Conservation (phyloP, 2,888 invertebrate genomes). For the Drosophila atripex region DNA sequence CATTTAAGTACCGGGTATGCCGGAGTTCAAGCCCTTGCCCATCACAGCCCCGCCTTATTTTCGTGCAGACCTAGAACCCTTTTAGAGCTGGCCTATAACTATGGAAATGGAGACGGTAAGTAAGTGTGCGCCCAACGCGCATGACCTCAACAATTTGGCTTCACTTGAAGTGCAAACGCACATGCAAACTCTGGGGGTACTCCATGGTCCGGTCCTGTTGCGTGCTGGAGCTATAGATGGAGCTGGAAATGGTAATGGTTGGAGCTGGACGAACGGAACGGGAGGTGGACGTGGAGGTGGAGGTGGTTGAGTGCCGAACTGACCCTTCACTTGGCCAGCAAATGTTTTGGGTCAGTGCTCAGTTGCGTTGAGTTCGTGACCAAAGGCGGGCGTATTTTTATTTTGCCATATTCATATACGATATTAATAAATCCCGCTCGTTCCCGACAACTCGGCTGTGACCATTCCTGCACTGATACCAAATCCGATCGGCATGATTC, state of each 20-base stretch:
- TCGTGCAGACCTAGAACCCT: conserved; percentile 50
- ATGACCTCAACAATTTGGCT: conserved; percentile 78
- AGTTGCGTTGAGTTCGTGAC: conserved; percentile 78
- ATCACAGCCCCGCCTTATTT: not conserved
- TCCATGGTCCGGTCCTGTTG: conserved; percentile 69
- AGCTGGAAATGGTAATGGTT: conserved; percentile 45
- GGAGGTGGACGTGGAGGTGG: conserved; percentile 1
- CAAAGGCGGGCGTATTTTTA: conserved; percentile 68
- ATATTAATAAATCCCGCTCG: conserved; percentile 40
- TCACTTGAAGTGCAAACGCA: conserved; percentile 71
- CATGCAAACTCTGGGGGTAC: conserved; percentile 37
- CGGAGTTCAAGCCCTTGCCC: not conserved
- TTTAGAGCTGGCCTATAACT: conserved; percentile 53
- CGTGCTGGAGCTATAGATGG: conserved; percentile 50
- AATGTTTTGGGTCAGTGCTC: conserved; percentile 68
- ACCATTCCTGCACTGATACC: conserved; percentile 23
- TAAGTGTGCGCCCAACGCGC: conserved; percentile 72
- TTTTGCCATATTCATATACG: conserved; percentile 46
- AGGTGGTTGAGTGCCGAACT: conserved; percentile 44
- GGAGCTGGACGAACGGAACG: conserved; percentile 16
- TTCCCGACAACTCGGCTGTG: conserved; percentile 1
- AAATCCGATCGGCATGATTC: conserved; percentile 47
- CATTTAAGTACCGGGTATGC: conserved; percentile 1
- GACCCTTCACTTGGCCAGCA: conserved; percentile 62
- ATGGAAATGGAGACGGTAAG: conserved; percentile 22